Conservation (phyloP, 2,113 vertebrate species). For the Tragelaphus strepsiceros region DNA sequence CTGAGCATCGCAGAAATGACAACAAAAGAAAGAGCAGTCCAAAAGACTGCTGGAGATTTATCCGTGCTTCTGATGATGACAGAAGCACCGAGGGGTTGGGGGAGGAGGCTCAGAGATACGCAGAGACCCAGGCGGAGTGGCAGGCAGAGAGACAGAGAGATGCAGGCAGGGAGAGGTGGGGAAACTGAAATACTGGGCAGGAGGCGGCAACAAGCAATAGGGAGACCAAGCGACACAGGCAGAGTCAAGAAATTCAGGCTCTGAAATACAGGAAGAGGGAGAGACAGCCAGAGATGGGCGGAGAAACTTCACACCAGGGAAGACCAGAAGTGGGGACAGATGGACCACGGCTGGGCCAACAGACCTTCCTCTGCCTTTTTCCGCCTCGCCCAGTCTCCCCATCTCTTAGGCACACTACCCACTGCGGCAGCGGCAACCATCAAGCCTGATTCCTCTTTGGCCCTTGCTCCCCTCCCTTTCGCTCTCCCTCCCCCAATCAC, state of each 20-base stretch:
- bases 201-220: background rate
- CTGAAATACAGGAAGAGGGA: background rate
- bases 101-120: background rate
- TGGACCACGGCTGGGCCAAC: background rate
- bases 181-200: background rate
- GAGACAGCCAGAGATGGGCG: background rate
- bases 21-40: background rate
- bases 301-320: background rate
- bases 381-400: background rate
- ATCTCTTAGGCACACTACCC: background rate
- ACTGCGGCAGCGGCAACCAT: slow-evolving; percentile 13
- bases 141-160: background rate
- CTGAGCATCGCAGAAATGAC: background rate
- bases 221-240: background rate
- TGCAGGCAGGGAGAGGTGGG: background rate
- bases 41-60: background rate
- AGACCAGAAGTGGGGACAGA: slow-evolving; percentile 29
- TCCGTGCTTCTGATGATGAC: background rate
- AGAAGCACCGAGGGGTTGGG: background rate
- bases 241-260: background rate
- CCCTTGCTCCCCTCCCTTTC: background rate
- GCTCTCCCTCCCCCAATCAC: background rate
- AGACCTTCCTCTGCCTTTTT: slow-evolving; percentile 42
- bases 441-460: slow-evolving; percentile 55
- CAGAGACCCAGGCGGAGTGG: background rate